These are phyloP conservation scores for Aurelia sp. DNA, from an alignment of 30 jellyfish, hydroid and myxozoan genomes.

Conservation along the genomic window DNA sequence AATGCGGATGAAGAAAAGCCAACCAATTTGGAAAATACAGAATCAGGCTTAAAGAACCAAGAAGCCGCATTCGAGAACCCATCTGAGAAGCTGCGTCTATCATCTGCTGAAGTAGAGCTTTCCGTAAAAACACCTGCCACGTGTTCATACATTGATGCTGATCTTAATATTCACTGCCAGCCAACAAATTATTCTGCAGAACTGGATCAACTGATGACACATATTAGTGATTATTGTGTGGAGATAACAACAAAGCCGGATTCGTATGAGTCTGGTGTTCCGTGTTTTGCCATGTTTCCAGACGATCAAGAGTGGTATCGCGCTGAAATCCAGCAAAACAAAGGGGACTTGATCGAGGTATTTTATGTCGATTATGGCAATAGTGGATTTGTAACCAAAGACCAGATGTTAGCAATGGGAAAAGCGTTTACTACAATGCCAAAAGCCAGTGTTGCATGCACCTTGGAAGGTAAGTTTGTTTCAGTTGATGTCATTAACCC, in stretches of 20 bases:
- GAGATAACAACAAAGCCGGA: conserved; percentile 8
- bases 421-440: conserved; percentile 45
- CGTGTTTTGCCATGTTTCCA: conserved; percentile 61
- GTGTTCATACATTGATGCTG: conserved; percentile 45
- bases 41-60: not conserved
- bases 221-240: conserved; percentile 52
- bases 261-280: conserved; percentile 22
- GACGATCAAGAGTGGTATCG: conserved; percentile 82
- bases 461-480: conserved; percentile 49
- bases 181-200: conserved; percentile 26
- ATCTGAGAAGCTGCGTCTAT: not conserved
- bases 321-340: conserved; percentile 47
- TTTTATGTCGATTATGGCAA: conserved; percentile 81
- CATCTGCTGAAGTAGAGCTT: conserved; percentile 1
- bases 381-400: conserved; percentile 9
- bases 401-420: conserved; percentile 14
- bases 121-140: not conserved
- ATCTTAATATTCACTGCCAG: conserved; percentile 49
- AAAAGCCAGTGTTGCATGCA: conserved; percentile 54
- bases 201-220: conserved; percentile 69
- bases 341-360: conserved; percentile 29
- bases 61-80: not conserved
- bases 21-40: not conserved
- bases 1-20: conserved; percentile 1
- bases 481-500: no score